Base-by-base conservation (phyloP, 1,140 invertebrate species). In the Littorina saxatilis region DNA sequence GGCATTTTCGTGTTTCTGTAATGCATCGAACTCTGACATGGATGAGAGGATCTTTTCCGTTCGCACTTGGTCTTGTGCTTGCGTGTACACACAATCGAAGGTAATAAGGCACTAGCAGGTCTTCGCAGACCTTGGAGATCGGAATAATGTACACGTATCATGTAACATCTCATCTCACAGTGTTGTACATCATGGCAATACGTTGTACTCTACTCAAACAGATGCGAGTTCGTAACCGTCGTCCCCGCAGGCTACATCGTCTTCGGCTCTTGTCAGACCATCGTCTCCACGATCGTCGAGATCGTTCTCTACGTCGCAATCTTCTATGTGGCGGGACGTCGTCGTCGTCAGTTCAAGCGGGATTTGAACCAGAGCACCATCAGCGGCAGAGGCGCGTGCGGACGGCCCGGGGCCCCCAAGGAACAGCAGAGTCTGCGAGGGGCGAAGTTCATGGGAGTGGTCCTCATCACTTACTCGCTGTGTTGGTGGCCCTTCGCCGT, bases 351-450 rank as follows among this genome's bases (percentile, higher is more conserved):
- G 11, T 27, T 74, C 72, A 74, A 43, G 13, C 7, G 72, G 47
- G 72, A 74, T 15, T 29, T 61, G 20, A 61, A 23, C 27, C 58
- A 13, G 4, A 61, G 58, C 58, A 61, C 7, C 7, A 23, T 23
- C 5, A 29, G 9, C 4, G 58, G 58, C 58, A 23, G 58, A 7
- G 58, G 58, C 9, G 7, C 27, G 7, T 5, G 9, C 7, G 17
- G 3, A n/a, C 5, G 72, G 27, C n/a, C n/a, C n/a, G n/a, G n/a
- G n/a, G 39, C 29, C 13, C 23, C 72, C 35, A 74, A 50, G 23
- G 39, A 50, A 74, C 39, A 74, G 47, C 72, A 74, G 72, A 74
- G 72, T 37, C 47, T 74, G 39, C 72, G 72, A 74, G 72, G 72
- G 15, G 72, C 72, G 7, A 74, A 74, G 72, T 74, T 74, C 72